phyloP scores from a whole-genome alignment of 2,888 invertebrate genomes.

The Eustalomyia histrio region DNA sequence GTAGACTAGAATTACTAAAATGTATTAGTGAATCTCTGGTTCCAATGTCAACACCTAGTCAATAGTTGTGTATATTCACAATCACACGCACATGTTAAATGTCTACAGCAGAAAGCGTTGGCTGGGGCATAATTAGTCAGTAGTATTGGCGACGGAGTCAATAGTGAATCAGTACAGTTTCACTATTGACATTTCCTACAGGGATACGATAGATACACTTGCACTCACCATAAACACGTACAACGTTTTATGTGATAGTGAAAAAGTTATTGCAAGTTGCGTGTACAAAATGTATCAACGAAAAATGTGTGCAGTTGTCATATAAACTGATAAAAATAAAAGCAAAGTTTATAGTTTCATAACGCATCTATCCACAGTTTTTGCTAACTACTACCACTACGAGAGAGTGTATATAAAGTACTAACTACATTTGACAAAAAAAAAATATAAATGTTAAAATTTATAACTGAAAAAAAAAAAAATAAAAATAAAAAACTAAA shows the following conservation, averaged over 20 bases:
- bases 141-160: no score
- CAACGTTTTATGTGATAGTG: slow-evolving; percentile 9
- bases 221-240: not conserved
- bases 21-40: no score
- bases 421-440: not conserved
- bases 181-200: no score
- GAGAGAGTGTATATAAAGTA: not conserved
- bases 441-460: not conserved
- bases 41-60: no score
- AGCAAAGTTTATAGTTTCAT: slow-evolving; percentile 18
- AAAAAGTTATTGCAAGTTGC: slow-evolving; percentile 53
- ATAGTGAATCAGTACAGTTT: no score
- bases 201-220: not conserved
- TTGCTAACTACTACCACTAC: not conserved
- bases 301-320: slow-evolving; percentile 59
- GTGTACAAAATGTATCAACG: slow-evolving; percentile 21
- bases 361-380: not conserved
- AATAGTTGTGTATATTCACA: no score
- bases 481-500: not conserved
- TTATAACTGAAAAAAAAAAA: not conserved
- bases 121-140: no score
- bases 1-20: no score
- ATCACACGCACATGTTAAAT: no score
- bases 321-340: slow-evolving; percentile 57
- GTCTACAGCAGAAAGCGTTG: no score